Percentiles rank a stretch among this genome's conserved stretches.
phyloP scores from a whole-genome alignment of 2,797 vertebrate species.

The Spinus olivaceus region DNA sequence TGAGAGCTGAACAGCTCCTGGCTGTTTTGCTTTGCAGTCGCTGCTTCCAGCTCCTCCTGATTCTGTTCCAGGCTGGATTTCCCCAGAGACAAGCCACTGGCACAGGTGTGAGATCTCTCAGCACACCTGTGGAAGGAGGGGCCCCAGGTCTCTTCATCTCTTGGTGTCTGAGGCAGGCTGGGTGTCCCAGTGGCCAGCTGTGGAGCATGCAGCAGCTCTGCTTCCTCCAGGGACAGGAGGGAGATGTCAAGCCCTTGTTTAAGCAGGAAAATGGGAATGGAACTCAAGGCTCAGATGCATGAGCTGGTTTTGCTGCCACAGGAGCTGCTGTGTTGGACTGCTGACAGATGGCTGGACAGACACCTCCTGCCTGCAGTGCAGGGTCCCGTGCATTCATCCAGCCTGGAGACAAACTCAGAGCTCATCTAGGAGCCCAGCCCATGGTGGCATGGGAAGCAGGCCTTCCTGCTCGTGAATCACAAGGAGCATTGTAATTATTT shows the following conservation, averaged over 20 bases:
- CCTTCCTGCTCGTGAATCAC: neutral
- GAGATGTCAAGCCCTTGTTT: fast-evolving
- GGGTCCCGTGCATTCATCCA: fast-evolving
- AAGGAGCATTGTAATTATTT: neutral
- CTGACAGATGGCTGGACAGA: neutral
- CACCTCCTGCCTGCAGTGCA: neutral
- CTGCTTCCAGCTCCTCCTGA: neutral
- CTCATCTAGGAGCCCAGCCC: neutral
- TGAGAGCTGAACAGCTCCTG: neutral
- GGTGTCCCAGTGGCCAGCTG: fast-evolving
- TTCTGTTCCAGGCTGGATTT: neutral
- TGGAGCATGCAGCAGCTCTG: fast-evolving
- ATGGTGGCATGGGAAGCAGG: neutral
- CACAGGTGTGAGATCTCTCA: neutral
- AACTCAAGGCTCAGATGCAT: fast-evolving
- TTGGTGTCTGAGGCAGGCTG: neutral
- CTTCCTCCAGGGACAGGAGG: neutral
- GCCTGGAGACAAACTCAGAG: neutral
- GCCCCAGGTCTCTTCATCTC: neutral
- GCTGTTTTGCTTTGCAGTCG: neutral
- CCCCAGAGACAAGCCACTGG: neutral
- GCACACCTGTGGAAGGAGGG: neutral
- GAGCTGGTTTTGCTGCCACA: neutral
- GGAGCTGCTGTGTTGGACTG: neutral
- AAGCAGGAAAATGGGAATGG: neutral